Percentiles rank a stretch among this genome's conserved stretches.
These are phyloP conservation scores for Lochmaea capreae DNA, from an alignment of 2,888 invertebrate genomes.

Conservation along the genomic window DNA sequence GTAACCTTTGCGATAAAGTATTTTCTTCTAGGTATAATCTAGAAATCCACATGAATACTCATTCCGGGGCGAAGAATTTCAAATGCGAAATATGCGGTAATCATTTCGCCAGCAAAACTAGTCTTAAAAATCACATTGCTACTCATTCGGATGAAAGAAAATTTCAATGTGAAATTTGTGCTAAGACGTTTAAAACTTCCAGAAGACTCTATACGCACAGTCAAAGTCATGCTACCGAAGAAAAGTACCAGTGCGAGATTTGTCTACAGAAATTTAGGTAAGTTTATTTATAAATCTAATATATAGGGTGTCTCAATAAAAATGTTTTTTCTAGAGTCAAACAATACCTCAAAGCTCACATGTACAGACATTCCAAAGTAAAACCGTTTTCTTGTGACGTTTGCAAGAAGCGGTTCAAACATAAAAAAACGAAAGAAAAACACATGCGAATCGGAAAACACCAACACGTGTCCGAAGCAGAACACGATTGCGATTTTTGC, in stretches of 20 bases:
- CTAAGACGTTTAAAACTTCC: conserved; percentile 56
- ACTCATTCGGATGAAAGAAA: conserved; percentile 53
- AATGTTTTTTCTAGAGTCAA: conserved; percentile 59
- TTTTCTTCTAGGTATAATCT: conserved; percentile 57
- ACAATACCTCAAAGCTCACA: conserved; percentile 70
- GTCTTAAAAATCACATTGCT: conserved; percentile 54
- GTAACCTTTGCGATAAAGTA: conserved; percentile 52
- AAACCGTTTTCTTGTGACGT: conserved; percentile 68
- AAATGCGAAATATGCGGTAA: conserved; percentile 55
- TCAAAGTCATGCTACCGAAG: conserved; percentile 65
- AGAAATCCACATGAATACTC: conserved; percentile 55
- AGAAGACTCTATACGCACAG: conserved; percentile 57
- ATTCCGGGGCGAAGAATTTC: conserved; percentile 55
- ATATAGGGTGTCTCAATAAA: background rate
- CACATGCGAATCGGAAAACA: conserved; percentile 50
- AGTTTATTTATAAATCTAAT: background rate
- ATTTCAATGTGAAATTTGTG: conserved; percentile 54
- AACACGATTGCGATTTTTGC: conserved; percentile 49
- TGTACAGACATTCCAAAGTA: conserved; percentile 69
- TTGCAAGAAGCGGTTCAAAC: conserved; percentile 65
- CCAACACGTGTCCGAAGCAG: conserved; percentile 38
- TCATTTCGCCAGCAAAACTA: conserved; percentile 53
- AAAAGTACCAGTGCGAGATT: conserved; percentile 67
- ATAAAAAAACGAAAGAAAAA: conserved; percentile 56
- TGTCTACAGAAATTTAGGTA: conserved; percentile 67